Evolutionary conservation across 2,888 invertebrate genomes (phyloP).

Genomic region (Dyspetes luteomarginatus): DNA sequence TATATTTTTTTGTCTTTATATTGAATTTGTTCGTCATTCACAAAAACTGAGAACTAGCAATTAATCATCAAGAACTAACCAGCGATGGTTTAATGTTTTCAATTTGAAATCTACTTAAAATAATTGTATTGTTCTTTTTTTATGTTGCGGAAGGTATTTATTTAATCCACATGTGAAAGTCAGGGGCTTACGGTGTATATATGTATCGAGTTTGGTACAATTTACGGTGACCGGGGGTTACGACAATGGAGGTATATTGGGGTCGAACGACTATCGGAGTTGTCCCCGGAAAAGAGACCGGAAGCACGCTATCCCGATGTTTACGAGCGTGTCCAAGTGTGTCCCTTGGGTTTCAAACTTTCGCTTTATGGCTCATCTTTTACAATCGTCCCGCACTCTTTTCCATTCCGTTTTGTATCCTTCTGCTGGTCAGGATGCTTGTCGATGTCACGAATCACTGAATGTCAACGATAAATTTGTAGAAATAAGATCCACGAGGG

Average conservation of each 20-base stretch:
- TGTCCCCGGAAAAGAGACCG: neutral
- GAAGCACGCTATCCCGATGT: slow-evolving; percentile 24
- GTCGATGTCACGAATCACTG: neutral
- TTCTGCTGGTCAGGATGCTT: neutral
- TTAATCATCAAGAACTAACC: too few species aligned
- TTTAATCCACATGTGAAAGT: too few species aligned
- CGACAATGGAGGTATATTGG: neutral
- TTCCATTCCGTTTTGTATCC: neutral
- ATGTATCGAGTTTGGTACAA: neutral
- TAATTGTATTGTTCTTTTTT: too few species aligned
- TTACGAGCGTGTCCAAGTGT: slow-evolving; percentile 34
- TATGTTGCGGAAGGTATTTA: neutral
- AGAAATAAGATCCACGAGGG: too few species aligned
- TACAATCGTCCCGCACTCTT: neutral
- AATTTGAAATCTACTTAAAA: too few species aligned
- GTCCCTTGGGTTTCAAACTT: neutral
- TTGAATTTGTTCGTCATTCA: too few species aligned
- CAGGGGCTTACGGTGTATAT: too few species aligned
- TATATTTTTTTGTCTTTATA: too few species aligned
- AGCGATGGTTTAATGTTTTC: too few species aligned
- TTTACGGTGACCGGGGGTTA: neutral
- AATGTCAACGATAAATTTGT: too few species aligned
- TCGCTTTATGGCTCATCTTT: neutral
- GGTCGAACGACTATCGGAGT: neutral
- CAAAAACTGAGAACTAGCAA: too few species aligned